A percentile compares a stretch with the other conserved stretches of the same genome.
phyloP scores from a whole-genome alignment of 2,113 vertebrate genomes.

The Lepus timidus region DNA sequence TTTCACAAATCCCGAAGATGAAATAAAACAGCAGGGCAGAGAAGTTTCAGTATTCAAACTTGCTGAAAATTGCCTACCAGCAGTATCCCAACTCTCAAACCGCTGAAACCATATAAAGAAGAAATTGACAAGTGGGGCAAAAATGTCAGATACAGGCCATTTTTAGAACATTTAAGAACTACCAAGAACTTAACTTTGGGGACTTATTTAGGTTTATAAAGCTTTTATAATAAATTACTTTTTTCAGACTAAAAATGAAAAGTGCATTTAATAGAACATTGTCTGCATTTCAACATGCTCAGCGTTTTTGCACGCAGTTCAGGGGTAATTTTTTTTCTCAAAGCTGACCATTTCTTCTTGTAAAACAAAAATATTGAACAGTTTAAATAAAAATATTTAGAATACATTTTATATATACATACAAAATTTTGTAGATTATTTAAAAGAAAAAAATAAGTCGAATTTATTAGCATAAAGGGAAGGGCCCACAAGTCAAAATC shows the following conservation, averaged over 20 bases:
- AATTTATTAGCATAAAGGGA: not conserved
- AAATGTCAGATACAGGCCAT: constrained; percentile 68
- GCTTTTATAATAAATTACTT: constrained; percentile 74
- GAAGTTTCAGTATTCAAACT: constrained; percentile 16
- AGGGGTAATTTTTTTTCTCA: not conserved
- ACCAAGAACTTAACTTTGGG: constrained; percentile 67
- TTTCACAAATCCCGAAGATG: constrained; percentile 61
- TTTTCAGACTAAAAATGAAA: constrained; percentile 50
- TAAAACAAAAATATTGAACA: not conserved
- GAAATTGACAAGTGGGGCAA: constrained; percentile 75
- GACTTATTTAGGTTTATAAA: constrained; percentile 66
- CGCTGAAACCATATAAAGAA: constrained; percentile 49
- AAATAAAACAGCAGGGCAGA: constrained; percentile 51
- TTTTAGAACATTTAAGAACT: constrained; percentile 74
- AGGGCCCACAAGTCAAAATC: not conserved
- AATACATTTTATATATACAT: not conserved
- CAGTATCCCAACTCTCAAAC: constrained; percentile 51
- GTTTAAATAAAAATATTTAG: not conserved
- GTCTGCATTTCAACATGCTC: constrained; percentile 46
- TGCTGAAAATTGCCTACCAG: constrained; percentile 51
- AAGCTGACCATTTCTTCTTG: constrained; percentile 44
- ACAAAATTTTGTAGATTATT: not conserved
- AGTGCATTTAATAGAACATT: constrained; percentile 10
- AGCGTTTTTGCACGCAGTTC: constrained; percentile 49
- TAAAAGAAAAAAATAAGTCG: not conserved